Evolutionary conservation across 2,888 invertebrate species (phyloP).

Genomic region (Pristionchus fissidentatus): DNA sequence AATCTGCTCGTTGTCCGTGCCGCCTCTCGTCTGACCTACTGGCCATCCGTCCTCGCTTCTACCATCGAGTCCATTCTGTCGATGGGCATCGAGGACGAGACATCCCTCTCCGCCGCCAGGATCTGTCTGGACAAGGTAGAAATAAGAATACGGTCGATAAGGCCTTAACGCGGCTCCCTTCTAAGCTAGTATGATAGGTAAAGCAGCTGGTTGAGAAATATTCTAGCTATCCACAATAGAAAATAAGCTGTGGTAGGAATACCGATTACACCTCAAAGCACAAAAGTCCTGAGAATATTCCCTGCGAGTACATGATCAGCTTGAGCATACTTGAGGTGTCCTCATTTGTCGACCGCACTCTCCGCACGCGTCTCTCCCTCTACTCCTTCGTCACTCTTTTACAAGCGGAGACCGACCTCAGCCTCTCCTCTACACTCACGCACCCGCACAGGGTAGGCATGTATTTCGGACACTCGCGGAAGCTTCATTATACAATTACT

Average conservation of each 20-base stretch:
- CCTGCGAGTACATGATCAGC: not conserved
- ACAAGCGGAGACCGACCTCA: conserved; percentile 60
- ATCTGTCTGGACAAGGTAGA: conserved; percentile 45
- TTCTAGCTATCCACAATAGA: too few species aligned
- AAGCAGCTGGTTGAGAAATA: too few species aligned
- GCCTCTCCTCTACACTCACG: conserved; percentile 56
- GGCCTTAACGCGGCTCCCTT: too few species aligned
- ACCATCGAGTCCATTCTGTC: conserved; percentile 22
- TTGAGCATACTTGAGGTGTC: conserved; percentile 76
- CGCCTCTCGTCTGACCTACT: not conserved
- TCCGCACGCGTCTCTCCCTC: conserved; percentile 52
- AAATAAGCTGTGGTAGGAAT: too few species aligned
- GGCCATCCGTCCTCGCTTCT: conserved; percentile 3
- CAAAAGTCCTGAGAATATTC: too few species aligned
- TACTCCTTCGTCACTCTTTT: conserved; percentile 58
- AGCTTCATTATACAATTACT: not conserved
- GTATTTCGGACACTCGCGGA: not conserved
- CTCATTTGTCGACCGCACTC: conserved; percentile 58
- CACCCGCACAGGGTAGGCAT: conserved; percentile 57
- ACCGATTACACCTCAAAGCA: too few species aligned
- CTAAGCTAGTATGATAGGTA: too few species aligned
- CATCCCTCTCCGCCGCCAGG: conserved; percentile 22
- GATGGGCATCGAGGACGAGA: conserved; percentile 23
- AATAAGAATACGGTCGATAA: too few species aligned
- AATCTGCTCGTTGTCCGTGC: conserved; percentile 39